Conservation (phyloP, 2,797 vertebrate genomes). For the Synaphobranchus kaupii region DNA sequence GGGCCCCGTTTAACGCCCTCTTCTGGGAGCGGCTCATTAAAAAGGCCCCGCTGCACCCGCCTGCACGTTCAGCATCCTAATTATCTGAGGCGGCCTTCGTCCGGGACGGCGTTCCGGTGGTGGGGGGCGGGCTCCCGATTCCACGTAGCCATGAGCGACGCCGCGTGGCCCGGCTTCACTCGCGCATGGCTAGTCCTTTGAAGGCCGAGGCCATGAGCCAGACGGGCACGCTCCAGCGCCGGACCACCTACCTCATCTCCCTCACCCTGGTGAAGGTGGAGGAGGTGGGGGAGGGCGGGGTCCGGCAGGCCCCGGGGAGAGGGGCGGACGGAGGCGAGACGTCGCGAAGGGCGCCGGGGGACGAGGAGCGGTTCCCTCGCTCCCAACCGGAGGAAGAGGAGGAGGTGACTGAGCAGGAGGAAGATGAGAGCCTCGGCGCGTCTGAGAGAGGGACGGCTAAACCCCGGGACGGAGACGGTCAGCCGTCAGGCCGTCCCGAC, state of each 20-base stretch:
- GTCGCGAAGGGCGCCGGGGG: conserved; percentile 43
- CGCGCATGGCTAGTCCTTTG: conserved; percentile 56
- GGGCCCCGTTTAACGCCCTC: neutral
- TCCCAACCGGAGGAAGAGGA: conserved; percentile 44
- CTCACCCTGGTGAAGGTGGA: conserved; percentile 95
- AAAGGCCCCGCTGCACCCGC: neutral
- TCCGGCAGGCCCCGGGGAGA: conserved; percentile 58
- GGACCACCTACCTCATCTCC: conserved; percentile 97
- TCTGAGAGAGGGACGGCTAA: conserved; percentile 52
- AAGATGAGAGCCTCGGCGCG: conserved; percentile 35
- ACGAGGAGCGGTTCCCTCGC: conserved; percentile 36
- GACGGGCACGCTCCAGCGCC: conserved; percentile 85
- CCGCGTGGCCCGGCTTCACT: conserved; percentile 37
- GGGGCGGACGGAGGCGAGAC: conserved; percentile 49
- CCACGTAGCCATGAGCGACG: neutral
- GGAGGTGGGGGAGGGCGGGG: conserved; percentile 79
- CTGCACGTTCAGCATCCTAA: neutral
- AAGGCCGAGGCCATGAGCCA: conserved; percentile 87
- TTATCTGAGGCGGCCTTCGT: neutral
- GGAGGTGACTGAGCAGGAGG: conserved; percentile 54
- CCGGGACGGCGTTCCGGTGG: neutral
- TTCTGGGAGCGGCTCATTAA: neutral
- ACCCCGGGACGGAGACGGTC: neutral
- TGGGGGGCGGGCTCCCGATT: neutral
- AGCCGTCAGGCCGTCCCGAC: conserved; percentile 45